A percentile compares a stretch with the other conserved stretches of the same genome.
Evolutionary conservation across 2,797 vertebrate genomes (phyloP).

Genomic region (Cuniculus paca): DNA sequence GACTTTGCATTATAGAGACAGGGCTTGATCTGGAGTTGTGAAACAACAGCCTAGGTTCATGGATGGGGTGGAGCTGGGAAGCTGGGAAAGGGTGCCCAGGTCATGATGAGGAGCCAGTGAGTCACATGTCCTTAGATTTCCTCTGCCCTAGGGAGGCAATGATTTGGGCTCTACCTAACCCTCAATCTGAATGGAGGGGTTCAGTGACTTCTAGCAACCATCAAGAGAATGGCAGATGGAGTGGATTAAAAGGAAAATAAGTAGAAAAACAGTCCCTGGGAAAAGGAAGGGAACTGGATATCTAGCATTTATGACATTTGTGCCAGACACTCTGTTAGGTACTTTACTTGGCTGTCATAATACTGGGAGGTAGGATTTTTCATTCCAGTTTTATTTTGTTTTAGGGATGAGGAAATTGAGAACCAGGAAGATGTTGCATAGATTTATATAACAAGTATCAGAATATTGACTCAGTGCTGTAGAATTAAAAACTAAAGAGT

Average conservation of each 20-base stretch:
- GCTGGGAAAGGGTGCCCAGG: not conserved
- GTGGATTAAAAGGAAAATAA: conserved; percentile 27
- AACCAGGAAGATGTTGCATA: not conserved
- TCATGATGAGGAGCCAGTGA: not conserved
- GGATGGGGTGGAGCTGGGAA: not conserved
- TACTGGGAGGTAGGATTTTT: not conserved
- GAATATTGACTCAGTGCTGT: conserved; percentile 1
- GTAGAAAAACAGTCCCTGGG: not conserved
- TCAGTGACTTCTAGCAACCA: not conserved
- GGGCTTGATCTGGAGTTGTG: not conserved
- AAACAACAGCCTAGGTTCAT: not conserved
- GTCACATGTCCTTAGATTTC: not conserved
- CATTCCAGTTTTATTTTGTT: conserved; percentile 23
- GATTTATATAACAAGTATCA: not conserved
- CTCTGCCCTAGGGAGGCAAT: not conserved
- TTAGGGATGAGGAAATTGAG: conserved; percentile 48
- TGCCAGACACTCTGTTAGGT: not conserved
- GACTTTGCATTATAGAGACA: not conserved
- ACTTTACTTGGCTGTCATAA: not conserved
- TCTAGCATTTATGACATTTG: not conserved
- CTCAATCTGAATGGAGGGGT: not conserved
- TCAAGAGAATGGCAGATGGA: conserved; percentile 4
- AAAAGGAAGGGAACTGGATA: conserved; percentile 35
- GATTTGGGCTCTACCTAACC: not conserved
- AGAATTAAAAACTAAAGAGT: not conserved